Percentiles rank a stretch among this genome's conserved stretches.
Conservation (phyloP, 1,140 invertebrate species). For the Papilio aristodemus region DNA sequence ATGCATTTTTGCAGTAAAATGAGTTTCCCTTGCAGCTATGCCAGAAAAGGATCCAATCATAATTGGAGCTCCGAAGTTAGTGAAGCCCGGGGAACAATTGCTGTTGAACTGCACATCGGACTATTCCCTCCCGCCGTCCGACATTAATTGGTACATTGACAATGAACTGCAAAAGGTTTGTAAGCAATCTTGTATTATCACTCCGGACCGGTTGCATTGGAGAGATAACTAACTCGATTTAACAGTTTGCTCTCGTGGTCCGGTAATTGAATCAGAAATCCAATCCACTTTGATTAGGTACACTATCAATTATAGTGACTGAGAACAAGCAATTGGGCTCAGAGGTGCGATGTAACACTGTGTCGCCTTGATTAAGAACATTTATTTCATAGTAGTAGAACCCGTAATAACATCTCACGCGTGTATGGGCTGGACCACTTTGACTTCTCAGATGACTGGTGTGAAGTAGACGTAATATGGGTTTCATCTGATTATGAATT, state of each 20-base stretch:
- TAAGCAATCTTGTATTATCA: slow-evolving; percentile 38
- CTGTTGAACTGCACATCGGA: slow-evolving; percentile 82
- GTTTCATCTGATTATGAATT: too few relatives aligned
- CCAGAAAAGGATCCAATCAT: slow-evolving; percentile 81
- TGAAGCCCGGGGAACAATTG: slow-evolving; percentile 81
- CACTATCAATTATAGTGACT: slow-evolving; percentile 57
- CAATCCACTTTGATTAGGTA: slow-evolving; percentile 54
- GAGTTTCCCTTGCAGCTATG: slow-evolving; percentile 75
- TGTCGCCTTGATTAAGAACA: not conserved
- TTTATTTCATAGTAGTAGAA: too few relatives aligned
- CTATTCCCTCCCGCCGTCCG: slow-evolving; percentile 81
- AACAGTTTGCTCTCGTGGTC: slow-evolving; percentile 48
- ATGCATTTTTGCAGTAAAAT: slow-evolving; percentile 44
- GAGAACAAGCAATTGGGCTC: slow-evolving; percentile 33
- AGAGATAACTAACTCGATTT: slow-evolving; percentile 45
- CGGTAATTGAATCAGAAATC: slow-evolving; percentile 52
- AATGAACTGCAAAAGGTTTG: slow-evolving; percentile 79
- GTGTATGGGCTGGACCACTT: too few relatives aligned
- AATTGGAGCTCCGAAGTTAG: slow-evolving; percentile 79
- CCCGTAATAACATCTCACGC: too few relatives aligned
- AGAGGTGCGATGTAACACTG: slow-evolving; percentile 17
- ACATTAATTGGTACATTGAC: slow-evolving; percentile 84
- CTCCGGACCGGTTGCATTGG: slow-evolving; percentile 35
- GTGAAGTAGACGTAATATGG: too few relatives aligned
- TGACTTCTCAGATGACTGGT: too few relatives aligned